A percentile compares a stretch with the other conserved stretches of the same genome.
Conservation (phyloP, 2,888 invertebrate genomes). For the Petrolisthes cinctipes region DNA sequence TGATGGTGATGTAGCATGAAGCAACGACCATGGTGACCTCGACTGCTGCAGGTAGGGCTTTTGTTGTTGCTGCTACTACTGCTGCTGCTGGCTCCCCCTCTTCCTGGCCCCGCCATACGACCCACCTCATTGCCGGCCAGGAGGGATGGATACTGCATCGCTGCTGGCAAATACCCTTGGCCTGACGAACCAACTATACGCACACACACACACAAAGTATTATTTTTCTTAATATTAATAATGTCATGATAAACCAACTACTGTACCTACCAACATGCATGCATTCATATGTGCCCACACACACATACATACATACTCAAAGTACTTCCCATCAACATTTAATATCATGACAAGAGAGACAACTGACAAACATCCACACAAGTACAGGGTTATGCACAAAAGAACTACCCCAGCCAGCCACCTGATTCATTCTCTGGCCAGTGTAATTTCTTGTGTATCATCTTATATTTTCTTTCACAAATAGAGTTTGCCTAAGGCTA, state of each 20-base stretch:
- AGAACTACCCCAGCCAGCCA: too few relatives aligned
- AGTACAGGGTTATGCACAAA: too few relatives aligned
- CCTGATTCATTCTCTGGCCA: too few relatives aligned
- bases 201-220: not conserved
- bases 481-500: too few relatives aligned
- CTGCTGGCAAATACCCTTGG: slow-evolving; percentile 69
- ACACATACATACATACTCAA: not conserved
- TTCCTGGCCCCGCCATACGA: slow-evolving; percentile 57
- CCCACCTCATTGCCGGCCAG: slow-evolving; percentile 71
- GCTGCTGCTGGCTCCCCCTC: slow-evolving; percentile 25
- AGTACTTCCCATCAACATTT: not conserved
- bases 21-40: slow-evolving; percentile 44
- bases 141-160: slow-evolving; percentile 70
- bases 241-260: not conserved
- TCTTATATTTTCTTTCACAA: too few relatives aligned
- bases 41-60: slow-evolving; percentile 29
- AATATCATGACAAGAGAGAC: not conserved
- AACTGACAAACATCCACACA: too few relatives aligned
- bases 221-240: not conserved
- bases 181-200: slow-evolving; percentile 14
- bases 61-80: slow-evolving; percentile 14
- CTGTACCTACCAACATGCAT: too few relatives aligned
- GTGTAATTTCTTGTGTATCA: too few relatives aligned
- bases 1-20: slow-evolving; percentile 46
- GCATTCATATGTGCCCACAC: not conserved